These are phyloP conservation scores for Tringa solitaria DNA, from an alignment of 2,113 vertebrate species.

Conservation along the genomic window DNA sequence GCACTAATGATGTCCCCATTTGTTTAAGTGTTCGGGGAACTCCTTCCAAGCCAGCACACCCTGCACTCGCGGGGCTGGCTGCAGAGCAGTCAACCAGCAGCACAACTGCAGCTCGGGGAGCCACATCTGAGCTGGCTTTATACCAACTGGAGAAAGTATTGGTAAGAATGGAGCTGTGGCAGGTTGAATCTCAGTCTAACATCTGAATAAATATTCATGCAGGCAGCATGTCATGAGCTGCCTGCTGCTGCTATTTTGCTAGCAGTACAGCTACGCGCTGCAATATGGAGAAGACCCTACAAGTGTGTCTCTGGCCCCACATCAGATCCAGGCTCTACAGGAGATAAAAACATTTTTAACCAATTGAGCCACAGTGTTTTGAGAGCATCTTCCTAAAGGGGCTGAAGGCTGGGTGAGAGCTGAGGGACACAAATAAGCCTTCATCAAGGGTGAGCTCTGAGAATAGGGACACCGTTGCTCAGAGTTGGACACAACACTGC, in stretches of 20 bases:
- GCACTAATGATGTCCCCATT: neutral
- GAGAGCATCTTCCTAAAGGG: neutral
- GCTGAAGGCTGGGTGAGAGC: neutral
- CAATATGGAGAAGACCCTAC: neutral
- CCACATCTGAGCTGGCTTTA: neutral
- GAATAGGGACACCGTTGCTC: neutral
- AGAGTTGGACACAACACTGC: neutral
- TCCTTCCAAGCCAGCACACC: neutral
- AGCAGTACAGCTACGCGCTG: neutral
- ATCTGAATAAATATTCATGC: neutral
- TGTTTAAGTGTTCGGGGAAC: neutral
- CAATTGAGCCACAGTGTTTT: neutral
- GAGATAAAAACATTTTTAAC: neutral
- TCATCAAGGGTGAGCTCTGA: neutral
- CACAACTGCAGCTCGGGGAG: neutral
- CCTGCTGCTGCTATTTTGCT: neutral
- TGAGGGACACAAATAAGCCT: neutral
- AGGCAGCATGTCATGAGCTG: neutral
- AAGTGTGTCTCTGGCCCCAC: accelerated
- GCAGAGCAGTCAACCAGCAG: neutral
- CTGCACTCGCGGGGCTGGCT: accelerated
- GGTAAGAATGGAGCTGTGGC: neutral
- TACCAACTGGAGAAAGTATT: neutral
- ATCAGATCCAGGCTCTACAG: neutral
- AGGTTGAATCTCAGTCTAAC: neutral